A percentile compares a stretch with the other conserved stretches of the same genome.
Evolutionary conservation across 1,140 invertebrate genomes (phyloP).

Genomic region (Plutomurus gul): DNA sequence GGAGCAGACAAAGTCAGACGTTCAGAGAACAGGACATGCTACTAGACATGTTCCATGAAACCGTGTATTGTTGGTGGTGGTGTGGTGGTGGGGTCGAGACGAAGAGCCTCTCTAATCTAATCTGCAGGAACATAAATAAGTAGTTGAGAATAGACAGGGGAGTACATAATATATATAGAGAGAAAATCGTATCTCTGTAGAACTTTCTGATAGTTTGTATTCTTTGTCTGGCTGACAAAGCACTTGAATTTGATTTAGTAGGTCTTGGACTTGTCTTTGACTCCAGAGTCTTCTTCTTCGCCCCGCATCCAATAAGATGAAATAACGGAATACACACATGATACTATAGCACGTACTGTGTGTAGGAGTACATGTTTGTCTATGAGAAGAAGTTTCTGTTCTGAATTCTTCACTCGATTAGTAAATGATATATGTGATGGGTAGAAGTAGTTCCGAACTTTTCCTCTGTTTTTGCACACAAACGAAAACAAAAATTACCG

Average conservation of each 20-base stretch:
- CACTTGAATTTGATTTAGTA: background rate
- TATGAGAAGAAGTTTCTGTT: background rate
- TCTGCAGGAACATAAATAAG: background rate
- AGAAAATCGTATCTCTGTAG: too few relatives aligned
- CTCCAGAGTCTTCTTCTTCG: background rate
- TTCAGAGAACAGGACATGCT: too few relatives aligned
- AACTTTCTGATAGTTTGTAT: background rate
- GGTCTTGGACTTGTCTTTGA: background rate
- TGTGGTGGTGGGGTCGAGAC: background rate
- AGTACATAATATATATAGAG: too few relatives aligned
- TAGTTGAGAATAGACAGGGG: too few relatives aligned
- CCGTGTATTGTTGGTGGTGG: too few relatives aligned
- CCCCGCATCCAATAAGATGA: background rate
- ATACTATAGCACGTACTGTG: too few relatives aligned
- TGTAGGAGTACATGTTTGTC: too few relatives aligned
- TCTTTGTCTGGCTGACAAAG: background rate
- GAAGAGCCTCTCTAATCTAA: background rate
- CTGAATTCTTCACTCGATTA: slow-evolving; percentile 11
- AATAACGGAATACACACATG: background rate
- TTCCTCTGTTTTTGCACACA: background rate
- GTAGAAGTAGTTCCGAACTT: background rate
- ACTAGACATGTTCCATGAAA: too few relatives aligned
- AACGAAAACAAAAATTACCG: background rate
- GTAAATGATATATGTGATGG: background rate
- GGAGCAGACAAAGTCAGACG: background rate